Percentiles rank a stretch among this genome's conserved stretches.
These are phyloP conservation scores for Etheostoma perlongum DNA, from an alignment of 2,797 vertebrate genomes.

Conservation along the genomic window DNA sequence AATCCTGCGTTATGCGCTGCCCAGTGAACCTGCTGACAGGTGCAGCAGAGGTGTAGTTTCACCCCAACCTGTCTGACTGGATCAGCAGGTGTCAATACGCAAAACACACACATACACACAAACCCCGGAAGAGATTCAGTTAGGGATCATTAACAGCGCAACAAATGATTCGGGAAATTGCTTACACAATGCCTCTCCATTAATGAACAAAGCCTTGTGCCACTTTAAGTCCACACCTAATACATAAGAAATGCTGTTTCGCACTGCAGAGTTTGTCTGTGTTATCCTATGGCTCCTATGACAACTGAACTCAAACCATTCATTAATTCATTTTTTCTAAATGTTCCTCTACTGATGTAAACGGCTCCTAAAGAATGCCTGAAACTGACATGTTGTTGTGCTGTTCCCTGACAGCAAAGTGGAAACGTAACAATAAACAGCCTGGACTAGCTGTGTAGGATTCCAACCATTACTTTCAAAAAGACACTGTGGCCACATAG, in stretches of 20 bases:
- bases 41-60: conserved; percentile 79
- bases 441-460: conserved; percentile 62
- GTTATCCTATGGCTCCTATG: neutral
- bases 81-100: conserved; percentile 34
- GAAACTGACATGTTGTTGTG: conserved; percentile 20
- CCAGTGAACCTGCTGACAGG: conserved; percentile 60
- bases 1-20: conserved; percentile 11
- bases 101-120: conserved; percentile 11
- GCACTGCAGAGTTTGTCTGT: neutral
- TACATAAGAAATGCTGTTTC: neutral
- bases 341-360: neutral
- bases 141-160: neutral
- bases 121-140: neutral
- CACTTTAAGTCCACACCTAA: neutral
- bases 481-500: conserved; percentile 17
- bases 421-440: conserved; percentile 44
- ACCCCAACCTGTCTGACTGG: conserved; percentile 81
- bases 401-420: conserved; percentile 27
- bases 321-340: neutral
- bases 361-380: neutral
- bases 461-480: conserved; percentile 74
- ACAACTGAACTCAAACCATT: neutral
- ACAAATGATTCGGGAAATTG: neutral
- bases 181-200: neutral
- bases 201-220: neutral